Conservation (phyloP, 1,140 invertebrate genomes). For the Pachypeltis micranthus region DNA sequence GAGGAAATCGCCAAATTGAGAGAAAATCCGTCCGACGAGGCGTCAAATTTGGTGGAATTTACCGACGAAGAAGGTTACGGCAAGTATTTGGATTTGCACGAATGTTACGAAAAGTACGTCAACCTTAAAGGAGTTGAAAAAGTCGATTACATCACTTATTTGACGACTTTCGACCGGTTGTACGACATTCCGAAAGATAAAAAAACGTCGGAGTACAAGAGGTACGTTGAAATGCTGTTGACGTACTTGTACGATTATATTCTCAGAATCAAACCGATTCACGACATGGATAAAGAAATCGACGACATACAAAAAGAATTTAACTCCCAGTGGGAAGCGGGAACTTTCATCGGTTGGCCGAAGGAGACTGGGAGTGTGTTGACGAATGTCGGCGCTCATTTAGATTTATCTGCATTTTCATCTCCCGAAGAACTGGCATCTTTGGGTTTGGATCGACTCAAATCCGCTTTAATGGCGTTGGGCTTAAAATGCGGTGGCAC, state of each 20-base stretch:
- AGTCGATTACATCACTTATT: conserved; percentile 91
- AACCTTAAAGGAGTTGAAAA: conserved; percentile 96
- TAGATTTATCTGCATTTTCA: conserved; percentile 92
- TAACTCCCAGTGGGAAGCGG: conserved; percentile 74
- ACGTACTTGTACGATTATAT: conserved; percentile 84
- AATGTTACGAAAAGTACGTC: conserved; percentile 90
- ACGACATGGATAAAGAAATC: conserved; percentile 71
- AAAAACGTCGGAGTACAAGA: conserved; percentile 81
- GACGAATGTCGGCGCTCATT: conserved; percentile 83
- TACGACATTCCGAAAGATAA: conserved; percentile 91
- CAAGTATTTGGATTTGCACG: conserved; percentile 96
- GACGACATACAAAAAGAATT: conserved; percentile 71
- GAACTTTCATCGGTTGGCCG: conserved; percentile 87
- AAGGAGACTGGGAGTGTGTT: conserved; percentile 92
- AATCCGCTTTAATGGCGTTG: conserved; percentile 93
- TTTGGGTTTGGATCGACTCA: conserved; percentile 89
- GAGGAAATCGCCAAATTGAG: conserved; percentile 83
- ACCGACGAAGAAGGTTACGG: conserved; percentile 99
- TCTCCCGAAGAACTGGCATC: conserved; percentile 97
- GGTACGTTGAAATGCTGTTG: conserved; percentile 69
- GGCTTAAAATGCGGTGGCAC: conserved; percentile 97
- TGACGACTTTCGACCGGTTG: conserved; percentile 88
- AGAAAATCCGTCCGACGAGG: conserved; percentile 76
- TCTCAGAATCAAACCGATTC: conserved; percentile 75
- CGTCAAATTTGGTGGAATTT: conserved; percentile 78